Base-by-base conservation (phyloP, 2,113 vertebrate species). In the Aphyosemion australe region DNA sequence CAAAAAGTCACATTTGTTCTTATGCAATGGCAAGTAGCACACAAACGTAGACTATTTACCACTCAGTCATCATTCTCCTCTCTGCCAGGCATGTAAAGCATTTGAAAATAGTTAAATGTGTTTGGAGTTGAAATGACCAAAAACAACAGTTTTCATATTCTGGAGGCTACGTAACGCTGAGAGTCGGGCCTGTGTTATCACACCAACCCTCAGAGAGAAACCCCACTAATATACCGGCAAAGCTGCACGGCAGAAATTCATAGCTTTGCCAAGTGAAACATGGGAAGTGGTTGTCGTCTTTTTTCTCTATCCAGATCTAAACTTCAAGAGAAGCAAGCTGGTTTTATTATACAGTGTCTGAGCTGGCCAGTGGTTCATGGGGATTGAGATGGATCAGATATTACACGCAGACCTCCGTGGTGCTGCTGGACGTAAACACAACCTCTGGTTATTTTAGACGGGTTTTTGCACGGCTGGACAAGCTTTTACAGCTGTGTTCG, bases 211-310 rank as follows among this genome's bases (percentile, higher is more conserved):
- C 69, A 60, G 83, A 85, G 86, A 83, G 68, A 82, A 82, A 83
- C 72, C 74, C 67, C 58, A 72, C 79, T 80, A 84, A 86, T 79
- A 83, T 69, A 61, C 61, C 64, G 51, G 79, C 80, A 75, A 64
- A 66, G 72, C 75, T 84, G 79, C 75, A 76, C 80, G 82, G 66
- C 76, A 79, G 76, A 83, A 76, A 72, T 80, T 74, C 80, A 80
- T 62, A 61, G 60, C 57, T 51, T 59, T 19, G 81, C 90, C 88
- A 89, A 91, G 81, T 75, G 85, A 86, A 91, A 90, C 87, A 88
- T 72, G 72, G 85, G 84, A 90, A 87, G 70, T 80, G 71, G 79
- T 85, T 85, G 81, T 86, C 88, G 76, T 87, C 75, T 64, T 74
- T 78, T 61, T 72, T 72, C n/a, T 65, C 56, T 69, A 63, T 82